Evolutionary conservation across 2,888 invertebrate species (phyloP).

Genomic region (Alloplasta piceator): DNA sequence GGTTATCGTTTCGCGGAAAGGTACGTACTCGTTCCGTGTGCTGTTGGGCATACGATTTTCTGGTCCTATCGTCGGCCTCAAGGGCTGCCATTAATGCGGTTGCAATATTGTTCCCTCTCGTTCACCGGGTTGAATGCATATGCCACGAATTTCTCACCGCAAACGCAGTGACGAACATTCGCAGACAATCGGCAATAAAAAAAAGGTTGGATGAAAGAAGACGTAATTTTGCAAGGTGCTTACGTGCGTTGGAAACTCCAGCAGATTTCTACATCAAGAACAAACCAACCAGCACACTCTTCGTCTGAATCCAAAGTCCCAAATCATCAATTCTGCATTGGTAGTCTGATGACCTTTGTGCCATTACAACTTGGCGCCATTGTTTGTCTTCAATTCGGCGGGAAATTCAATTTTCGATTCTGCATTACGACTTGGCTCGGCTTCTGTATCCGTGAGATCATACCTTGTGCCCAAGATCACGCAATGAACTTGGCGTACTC

Average conservation of each 20-base stretch:
- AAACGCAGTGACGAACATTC: neutral
- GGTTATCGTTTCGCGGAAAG: slow-evolving; percentile 78
- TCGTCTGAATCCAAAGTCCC: no score
- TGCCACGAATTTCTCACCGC: neutral
- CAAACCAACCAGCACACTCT: no score
- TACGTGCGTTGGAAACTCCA: no score
- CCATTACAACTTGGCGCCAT: no score
- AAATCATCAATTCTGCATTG: no score
- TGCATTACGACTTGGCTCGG: neutral
- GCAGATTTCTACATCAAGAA: no score
- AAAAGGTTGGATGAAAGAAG: no score
- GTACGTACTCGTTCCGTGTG: slow-evolving; percentile 62
- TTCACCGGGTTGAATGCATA: neutral
- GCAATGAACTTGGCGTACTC: slow-evolving; percentile 1
- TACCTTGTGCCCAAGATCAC: slow-evolving; percentile 4
- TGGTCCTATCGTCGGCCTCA: slow-evolving; percentile 46
- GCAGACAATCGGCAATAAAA: no score
- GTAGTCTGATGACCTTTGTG: no score
- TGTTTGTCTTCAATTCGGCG: no score
- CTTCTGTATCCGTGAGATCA: slow-evolving; percentile 6
- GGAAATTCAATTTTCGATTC: neutral
- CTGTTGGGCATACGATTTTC: slow-evolving; percentile 42
- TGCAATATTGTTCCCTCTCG: slow-evolving; percentile 17
- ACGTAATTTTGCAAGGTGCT: no score
- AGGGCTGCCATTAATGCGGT: slow-evolving; percentile 46